A percentile compares a stretch with the other conserved stretches of the same genome.
These are phyloP conservation scores for Neogale vison DNA, from an alignment of 2,113 vertebrate species.

Conservation along the genomic window DNA sequence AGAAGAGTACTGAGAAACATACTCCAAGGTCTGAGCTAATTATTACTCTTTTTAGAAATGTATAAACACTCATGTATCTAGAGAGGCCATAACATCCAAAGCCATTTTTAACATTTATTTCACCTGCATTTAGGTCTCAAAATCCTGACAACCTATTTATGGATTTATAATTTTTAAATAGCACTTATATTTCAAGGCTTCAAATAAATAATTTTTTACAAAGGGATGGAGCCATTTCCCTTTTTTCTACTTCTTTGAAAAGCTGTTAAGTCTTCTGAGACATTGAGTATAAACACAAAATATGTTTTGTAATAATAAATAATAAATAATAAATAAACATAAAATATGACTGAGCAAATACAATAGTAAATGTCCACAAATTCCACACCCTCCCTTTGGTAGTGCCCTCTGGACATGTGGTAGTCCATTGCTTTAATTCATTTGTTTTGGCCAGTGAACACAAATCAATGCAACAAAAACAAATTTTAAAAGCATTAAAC, in stretches of 20 bases:
- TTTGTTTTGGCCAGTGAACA: neutral
- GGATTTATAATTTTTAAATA: neutral
- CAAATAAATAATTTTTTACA: constrained; percentile 15
- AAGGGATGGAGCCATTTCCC: neutral
- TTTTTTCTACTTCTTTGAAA: constrained; percentile 34
- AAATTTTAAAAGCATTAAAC: neutral
- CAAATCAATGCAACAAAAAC: neutral
- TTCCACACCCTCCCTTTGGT: neutral
- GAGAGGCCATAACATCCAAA: neutral
- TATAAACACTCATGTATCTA: neutral
- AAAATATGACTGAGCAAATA: neutral
- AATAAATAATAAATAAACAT: neutral
- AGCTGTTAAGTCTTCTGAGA: neutral
- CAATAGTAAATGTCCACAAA: neutral
- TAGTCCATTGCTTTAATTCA: neutral
- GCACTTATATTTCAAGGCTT: neutral
- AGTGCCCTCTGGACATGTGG: neutral
- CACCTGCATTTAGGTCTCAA: neutral
- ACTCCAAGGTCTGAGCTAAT: neutral
- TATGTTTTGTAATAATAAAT: too few relatives aligned
- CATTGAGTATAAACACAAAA: neutral
- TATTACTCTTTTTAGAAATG: neutral
- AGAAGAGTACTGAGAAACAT: neutral
- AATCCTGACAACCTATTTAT: constrained; percentile 5
- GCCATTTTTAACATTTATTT: neutral